Evolutionary conservation across 2,113 vertebrate genomes (phyloP).

Genomic region (Pedetes capensis): DNA sequence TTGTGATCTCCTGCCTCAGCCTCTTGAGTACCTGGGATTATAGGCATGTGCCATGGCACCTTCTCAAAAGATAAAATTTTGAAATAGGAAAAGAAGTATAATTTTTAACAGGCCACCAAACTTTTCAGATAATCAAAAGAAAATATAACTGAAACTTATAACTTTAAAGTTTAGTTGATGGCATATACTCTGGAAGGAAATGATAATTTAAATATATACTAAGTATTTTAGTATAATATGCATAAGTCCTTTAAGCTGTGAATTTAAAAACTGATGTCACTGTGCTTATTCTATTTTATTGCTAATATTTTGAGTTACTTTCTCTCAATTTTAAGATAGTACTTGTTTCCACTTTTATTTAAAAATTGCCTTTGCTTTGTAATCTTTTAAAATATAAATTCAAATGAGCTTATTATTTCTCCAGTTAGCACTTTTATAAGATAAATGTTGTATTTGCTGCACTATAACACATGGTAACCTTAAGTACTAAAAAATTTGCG

Average conservation of each 20-base stretch:
- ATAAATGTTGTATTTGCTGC: background rate
- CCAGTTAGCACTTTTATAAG: background rate
- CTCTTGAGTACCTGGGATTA: too few relatives aligned
- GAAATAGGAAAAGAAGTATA: background rate
- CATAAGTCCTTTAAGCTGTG: background rate
- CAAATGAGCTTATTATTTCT: background rate
- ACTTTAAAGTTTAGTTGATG: background rate
- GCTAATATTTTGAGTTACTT: background rate
- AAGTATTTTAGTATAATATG: too few relatives aligned
- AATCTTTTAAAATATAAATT: background rate
- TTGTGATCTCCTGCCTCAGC: too few relatives aligned
- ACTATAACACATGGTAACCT: background rate
- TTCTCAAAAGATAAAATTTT: too few relatives aligned
- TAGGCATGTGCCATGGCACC: too few relatives aligned
- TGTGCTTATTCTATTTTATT: background rate
- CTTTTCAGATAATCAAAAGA: background rate
- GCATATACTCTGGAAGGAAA: background rate
- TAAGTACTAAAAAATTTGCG: background rate
- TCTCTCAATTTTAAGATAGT: background rate
- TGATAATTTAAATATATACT: background rate
- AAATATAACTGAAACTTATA: background rate
- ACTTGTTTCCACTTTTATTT: background rate
- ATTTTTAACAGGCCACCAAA: background rate
- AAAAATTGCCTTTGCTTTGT: background rate
- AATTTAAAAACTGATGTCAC: too few relatives aligned